Percentiles rank a stretch among this genome's conserved stretches.
Evolutionary conservation across 2,888 invertebrate species (phyloP).

Genomic region (Sabatieria punctata): DNA sequence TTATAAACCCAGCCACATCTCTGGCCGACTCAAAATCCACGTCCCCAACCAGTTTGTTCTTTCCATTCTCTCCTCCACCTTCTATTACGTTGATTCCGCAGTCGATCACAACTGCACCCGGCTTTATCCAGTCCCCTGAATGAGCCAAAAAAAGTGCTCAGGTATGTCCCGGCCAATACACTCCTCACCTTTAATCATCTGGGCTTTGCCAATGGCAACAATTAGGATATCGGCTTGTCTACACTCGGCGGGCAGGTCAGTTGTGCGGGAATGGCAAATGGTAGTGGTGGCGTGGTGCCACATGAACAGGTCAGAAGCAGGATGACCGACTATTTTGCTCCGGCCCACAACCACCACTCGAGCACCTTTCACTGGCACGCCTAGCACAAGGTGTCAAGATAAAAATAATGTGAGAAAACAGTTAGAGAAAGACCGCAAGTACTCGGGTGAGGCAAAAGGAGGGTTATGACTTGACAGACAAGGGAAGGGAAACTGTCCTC

Average conservation of each 20-base stretch:
- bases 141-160: background rate
- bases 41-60: constrained; percentile 56
- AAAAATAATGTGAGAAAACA: constrained; percentile 3
- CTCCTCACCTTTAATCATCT: constrained; percentile 58
- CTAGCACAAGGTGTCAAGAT: constrained; percentile 35
- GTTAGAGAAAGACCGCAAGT: constrained; percentile 1
- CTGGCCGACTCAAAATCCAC: constrained; percentile 60
- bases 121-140: constrained; percentile 69
- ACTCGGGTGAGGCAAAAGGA: too few species aligned
- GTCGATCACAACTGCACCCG: constrained; percentile 92
- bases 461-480: too few species aligned
- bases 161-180: background rate
- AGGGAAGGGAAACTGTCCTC: too few species aligned
- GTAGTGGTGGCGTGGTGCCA: constrained; percentile 96
- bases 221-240: constrained; percentile 73
- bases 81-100: constrained; percentile 69
- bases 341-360: constrained; percentile 83
- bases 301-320: constrained; percentile 75
- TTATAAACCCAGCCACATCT: constrained; percentile 26
- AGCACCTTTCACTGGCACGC: constrained; percentile 58
- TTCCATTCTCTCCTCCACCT: constrained; percentile 12
- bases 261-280: constrained; percentile 81
- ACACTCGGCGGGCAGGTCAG: constrained; percentile 21
- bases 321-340: constrained; percentile 93
- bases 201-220: constrained; percentile 77